These are phyloP conservation scores for Gonioctena quinquepunctata DNA, from an alignment of 1,140 invertebrate species.

Conservation along the genomic window DNA sequence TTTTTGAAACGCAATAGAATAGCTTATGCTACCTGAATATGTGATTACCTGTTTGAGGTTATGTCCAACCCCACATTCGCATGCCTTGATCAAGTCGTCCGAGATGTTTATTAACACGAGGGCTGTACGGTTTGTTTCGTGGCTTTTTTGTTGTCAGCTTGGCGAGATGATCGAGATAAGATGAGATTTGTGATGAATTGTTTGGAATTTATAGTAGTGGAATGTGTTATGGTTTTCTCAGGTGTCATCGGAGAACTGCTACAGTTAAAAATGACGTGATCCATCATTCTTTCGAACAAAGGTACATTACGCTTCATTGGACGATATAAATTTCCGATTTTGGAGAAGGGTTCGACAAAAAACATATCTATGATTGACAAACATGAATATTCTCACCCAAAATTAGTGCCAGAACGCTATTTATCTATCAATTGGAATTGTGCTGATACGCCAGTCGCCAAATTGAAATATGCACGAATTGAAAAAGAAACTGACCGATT, in stretches of 20 bases:
- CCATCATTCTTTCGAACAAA: not conserved
- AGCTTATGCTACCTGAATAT: conserved; percentile 26
- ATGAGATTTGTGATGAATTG: conserved; percentile 3
- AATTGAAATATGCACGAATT: no score
- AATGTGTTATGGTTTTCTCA: conserved; percentile 11
- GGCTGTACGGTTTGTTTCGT: conserved; percentile 12
- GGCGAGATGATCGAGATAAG: not conserved
- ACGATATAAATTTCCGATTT: no score
- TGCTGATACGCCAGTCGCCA: no score
- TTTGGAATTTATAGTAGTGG: conserved; percentile 17
- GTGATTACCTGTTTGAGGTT: conserved; percentile 23
- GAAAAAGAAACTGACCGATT: no score
- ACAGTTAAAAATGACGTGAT: not conserved
- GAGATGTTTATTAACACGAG: conserved; percentile 15
- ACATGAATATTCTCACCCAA: no score
- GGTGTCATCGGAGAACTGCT: conserved; percentile 3
- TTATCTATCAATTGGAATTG: no score
- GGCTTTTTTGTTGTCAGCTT: conserved; percentile 10
- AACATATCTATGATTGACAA: no score
- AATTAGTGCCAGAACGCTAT: no score
- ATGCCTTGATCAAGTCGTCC: conserved; percentile 20
- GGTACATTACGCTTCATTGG: not conserved
- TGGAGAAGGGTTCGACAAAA: no score
- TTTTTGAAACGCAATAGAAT: conserved; percentile 18
- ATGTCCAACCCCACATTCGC: conserved; percentile 15